Conservation (phyloP, 2,888 invertebrate genomes). For the Plebejus anna region DNA sequence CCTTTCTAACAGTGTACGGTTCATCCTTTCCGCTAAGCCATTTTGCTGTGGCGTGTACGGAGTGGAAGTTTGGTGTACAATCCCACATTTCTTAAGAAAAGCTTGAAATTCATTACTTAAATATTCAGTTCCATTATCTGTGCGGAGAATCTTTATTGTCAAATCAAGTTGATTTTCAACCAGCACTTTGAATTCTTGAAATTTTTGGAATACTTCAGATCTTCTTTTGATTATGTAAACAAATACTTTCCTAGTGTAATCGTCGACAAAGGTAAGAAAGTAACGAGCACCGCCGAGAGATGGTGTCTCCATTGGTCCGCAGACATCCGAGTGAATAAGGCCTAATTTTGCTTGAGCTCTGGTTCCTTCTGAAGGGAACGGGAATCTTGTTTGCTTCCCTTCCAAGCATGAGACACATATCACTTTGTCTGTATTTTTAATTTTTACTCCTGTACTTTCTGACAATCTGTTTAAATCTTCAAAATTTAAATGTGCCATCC, state of each 20-base stretch:
- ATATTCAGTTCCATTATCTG: too few relatives aligned
- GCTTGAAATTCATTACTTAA: too few relatives aligned
- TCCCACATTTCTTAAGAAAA: too few relatives aligned
- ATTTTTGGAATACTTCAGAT: too few relatives aligned
- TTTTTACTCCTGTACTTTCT: slow-evolving; percentile 9
- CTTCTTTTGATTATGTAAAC: too few relatives aligned
- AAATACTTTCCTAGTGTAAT: slow-evolving; percentile 12
- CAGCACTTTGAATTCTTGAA: too few relatives aligned
- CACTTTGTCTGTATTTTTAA: not conserved
- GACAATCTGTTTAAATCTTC: not conserved
- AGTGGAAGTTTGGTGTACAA: too few relatives aligned
- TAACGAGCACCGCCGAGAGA: not conserved
- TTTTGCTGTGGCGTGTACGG: too few relatives aligned
- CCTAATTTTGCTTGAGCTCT: not conserved
- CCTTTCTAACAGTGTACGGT: too few relatives aligned
- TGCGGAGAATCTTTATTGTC: too few relatives aligned
- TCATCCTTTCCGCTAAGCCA: too few relatives aligned
- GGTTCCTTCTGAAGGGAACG: not conserved
- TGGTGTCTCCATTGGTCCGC: slow-evolving; percentile 17
- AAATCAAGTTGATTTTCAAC: too few relatives aligned
- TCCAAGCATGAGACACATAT: not conserved
- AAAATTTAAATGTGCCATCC: slow-evolving; percentile 18
- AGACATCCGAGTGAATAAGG: slow-evolving; percentile 20
- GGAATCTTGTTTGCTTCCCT: slow-evolving; percentile 8
- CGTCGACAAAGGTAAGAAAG: slow-evolving; percentile 18